Evolutionary conservation across 2,888 invertebrate species (phyloP).

Genomic region (Leptarthrus brevirostris): DNA sequence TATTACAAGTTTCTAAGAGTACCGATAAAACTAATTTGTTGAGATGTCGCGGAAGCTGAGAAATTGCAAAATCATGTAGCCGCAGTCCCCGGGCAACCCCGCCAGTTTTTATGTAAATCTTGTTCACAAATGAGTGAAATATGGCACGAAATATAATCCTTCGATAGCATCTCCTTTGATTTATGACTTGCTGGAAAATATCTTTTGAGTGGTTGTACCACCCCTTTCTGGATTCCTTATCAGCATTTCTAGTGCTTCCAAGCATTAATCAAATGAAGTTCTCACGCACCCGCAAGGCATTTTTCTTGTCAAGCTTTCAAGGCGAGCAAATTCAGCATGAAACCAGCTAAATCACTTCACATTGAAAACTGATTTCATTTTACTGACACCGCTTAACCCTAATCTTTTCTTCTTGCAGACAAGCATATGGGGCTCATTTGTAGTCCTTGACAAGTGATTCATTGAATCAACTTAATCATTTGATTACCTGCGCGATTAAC

Average conservation of each 20-base stretch:
- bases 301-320: too few relatives aligned
- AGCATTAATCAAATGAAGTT: conserved; percentile 41
- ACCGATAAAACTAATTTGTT: conserved; percentile 32
- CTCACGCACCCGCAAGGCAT: conserved; percentile 4
- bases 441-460: conserved; percentile 42
- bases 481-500: conserved; percentile 41
- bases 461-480: conserved; percentile 40
- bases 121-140: conserved; percentile 40
- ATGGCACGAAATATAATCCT: conserved; percentile 37
- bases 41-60: conserved; percentile 10
- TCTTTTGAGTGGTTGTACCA: not conserved
- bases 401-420: not conserved
- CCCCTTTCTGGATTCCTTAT: conserved; percentile 1
- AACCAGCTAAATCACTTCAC: conserved; percentile 36
- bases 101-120: not conserved
- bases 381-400: conserved; percentile 13
- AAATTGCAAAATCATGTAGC: conserved; percentile 40
- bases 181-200: conserved; percentile 33
- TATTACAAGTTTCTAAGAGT: conserved; percentile 10
- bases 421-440: conserved; percentile 31
- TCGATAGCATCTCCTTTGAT: conserved; percentile 32
- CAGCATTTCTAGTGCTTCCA: not conserved
- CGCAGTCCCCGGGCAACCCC: conserved; percentile 1
- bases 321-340: conserved; percentile 23
- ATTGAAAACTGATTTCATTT: conserved; percentile 20